Base-by-base conservation (phyloP, 2,797 vertebrate species). In the Chaunax sp. region DNA sequence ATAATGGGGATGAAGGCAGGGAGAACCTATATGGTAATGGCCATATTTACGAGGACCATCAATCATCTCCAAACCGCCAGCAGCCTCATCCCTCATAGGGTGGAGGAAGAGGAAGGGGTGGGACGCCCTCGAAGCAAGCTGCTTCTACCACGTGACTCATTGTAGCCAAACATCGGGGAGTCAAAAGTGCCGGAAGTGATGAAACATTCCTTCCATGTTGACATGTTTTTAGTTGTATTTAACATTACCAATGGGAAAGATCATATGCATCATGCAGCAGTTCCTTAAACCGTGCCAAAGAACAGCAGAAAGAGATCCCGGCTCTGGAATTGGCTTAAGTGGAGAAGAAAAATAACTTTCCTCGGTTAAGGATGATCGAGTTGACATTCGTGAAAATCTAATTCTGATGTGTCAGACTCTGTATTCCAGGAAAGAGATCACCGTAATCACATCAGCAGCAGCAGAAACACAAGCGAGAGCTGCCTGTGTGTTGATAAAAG, bases 1-100 rank as follows among this genome's bases (percentile, higher is more conserved):
- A 85, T 86, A 90, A 93, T 93, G 87, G 65, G 69, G 20, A 75
- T 67, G 49, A 75, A 85, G 75, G 66, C 44, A 18, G 82, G 82
- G 83, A 82, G 78, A 87, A 80, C 85, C 83, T 80, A 72, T 73
- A 87, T 83, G 83, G 83, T 91, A 92, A 92, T 92, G 77, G 77
- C 72, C 81, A 84, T 85, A 87, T 92, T 92, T 86, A 91, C 89
- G 83, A 75, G 81, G 77, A 72, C 77, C 70, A 92, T 94, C 88
- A 89, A 92, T 94, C 91, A 93, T 86, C 69, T 83, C 72, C 75
- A 67, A 82, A 72, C 67, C 64, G 9, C 81, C 78, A 50, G 78
- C 53, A 69, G 57, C 75, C 74, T 79, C 78, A 83, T 88, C 51
- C 67, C 83, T 90, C 83, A 88, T 84, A 86, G 87, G 88, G 63